Base-by-base conservation (phyloP, 2,888 invertebrate genomes). In the Chaetogeoica ovagalla region DNA sequence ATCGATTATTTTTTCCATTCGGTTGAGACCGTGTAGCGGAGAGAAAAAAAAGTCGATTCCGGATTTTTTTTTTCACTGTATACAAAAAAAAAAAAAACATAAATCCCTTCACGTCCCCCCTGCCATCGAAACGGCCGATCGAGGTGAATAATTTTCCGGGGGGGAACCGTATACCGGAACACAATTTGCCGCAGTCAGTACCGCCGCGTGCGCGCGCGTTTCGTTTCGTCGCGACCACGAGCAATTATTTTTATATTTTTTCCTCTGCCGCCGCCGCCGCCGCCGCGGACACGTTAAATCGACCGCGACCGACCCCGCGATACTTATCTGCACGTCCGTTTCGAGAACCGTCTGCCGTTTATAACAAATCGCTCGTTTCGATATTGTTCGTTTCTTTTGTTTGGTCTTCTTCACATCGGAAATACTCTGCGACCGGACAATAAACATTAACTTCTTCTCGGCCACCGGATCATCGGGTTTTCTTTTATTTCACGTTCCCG, bases 401-500 rank as follows among this genome's bases (percentile, higher is more conserved):
- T 52, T 21, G 52, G 48, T 62, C 4, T 19, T 15, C 13, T 3
- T 11, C 48, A 11, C 63, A 52, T 52, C 63, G 0, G 0, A 63
- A 63, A 52, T 17, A 37, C n/a, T 52, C n/a, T 52, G n/a, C 30
- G 43, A 13, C 5, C n/a, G 63, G 30, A n/a, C 5, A 62, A 73
- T 37, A 73, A 62, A 63, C 37, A 73, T 63, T 63, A 73, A 73
- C 52, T 62, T 37, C 43, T 48, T 7, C 48, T 11, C 48, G 48
- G 6, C 48, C 48, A 13, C 1, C 48, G 13, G 15, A 48, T 15
- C 48, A 13, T 11, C 23, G n/a, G n/a, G 15, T 73, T 23, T 39
- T 21, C 19, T 48, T 48, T 30, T 60, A 13, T 23, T 3, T 1
- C 7, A 13, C 6, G 60, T n/a, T 1, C 17, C 6, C 1, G 4